A percentile compares a stretch with the other conserved stretches of the same genome.
Evolutionary conservation across 2,797 vertebrate genomes (phyloP).

Genomic region (Pangasius djambal): DNA sequence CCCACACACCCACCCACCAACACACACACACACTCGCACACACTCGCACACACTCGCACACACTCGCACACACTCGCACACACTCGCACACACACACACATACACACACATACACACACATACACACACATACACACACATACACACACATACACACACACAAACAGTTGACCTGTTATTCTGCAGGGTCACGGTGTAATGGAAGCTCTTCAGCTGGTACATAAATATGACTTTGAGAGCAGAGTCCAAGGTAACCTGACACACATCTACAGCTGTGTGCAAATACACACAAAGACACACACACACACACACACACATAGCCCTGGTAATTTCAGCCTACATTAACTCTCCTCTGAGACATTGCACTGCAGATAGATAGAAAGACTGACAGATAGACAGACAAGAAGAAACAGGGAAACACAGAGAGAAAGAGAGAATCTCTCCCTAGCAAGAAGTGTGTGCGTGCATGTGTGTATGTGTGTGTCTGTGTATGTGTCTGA

Average conservation of each 20-base stretch:
- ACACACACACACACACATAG: slow-evolving; percentile 37
- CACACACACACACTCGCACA: slow-evolving; percentile 16
- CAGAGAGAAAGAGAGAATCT: not conserved
- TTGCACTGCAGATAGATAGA: slow-evolving; percentile 18
- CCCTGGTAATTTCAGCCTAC: slow-evolving; percentile 6
- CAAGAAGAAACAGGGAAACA: slow-evolving; percentile 15
- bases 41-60: too few species aligned
- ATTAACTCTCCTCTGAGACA: slow-evolving; percentile 15
- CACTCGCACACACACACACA: slow-evolving; percentile 20
- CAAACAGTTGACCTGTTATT: slow-evolving; percentile 54
- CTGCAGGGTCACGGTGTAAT: slow-evolving; percentile 56
- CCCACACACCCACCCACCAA: slow-evolving; percentile 29
- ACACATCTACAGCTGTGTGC: slow-evolving; percentile 50
- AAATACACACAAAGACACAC: slow-evolving; percentile 38
- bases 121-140: too few species aligned
- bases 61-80: slow-evolving; percentile 22
- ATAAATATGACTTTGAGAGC: slow-evolving; percentile 59
- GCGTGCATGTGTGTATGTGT: slow-evolving; percentile 58
- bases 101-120: slow-evolving; percentile 19
- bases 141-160: slow-evolving; percentile 35
- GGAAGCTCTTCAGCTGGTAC: slow-evolving; percentile 58
- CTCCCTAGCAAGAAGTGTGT: slow-evolving; percentile 56
- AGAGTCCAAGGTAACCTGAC: slow-evolving; percentile 57
- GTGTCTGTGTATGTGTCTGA: slow-evolving; percentile 53
- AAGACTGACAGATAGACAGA: slow-evolving; percentile 8